Base-by-base conservation (phyloP, 2,113 vertebrate genomes). In the Oncorhynchus masou region DNA sequence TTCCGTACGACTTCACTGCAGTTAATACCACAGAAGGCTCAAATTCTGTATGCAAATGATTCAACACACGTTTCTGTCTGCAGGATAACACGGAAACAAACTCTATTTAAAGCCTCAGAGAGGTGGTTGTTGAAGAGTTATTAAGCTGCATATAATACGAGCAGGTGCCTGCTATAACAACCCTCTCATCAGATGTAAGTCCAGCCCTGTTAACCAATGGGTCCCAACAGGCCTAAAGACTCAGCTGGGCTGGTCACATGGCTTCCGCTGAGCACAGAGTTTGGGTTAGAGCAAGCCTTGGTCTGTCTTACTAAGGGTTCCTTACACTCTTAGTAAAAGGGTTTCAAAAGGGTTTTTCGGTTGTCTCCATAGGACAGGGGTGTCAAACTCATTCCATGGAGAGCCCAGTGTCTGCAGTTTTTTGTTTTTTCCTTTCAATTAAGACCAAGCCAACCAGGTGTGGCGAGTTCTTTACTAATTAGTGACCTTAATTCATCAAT, bases 171-270 rank as follows among this genome's bases (percentile, higher is more conserved):
- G 34, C 74, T 49, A 0, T 5, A 34, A 72, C 49, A 39, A 59
- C 60, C 65, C 62, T 80, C n/a, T 79, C 67, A 62, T 76, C 39
- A 73, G 51, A 75, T 73, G 51, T 62, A 29, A 54, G 27, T 71
- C 48, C 15, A 59, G 48, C 49, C 16, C 39, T 48, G 68, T 13
- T 70, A 48, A 7, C 68, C 68, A 48, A n/a, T 70, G 57, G 20
- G 29, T 73, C 71, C 71, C 22, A 59, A 51, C 48, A 29, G 69
- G 66, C 31, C 11, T 64, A 16, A 24, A 25, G 67, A 45, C 81
- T 74, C 68, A 78, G 80, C 73, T 77, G 73, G 67, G 19, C 39
- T 34, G 74, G 70, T 29, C 77, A 57, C 70, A n/a, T 64, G 71
- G 48, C 68, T 27, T 45, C 54, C 5, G 6, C 54, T 12, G 39